phyloP scores from a whole-genome alignment of 2,113 vertebrate genomes.

The Salminus brasiliensis region DNA sequence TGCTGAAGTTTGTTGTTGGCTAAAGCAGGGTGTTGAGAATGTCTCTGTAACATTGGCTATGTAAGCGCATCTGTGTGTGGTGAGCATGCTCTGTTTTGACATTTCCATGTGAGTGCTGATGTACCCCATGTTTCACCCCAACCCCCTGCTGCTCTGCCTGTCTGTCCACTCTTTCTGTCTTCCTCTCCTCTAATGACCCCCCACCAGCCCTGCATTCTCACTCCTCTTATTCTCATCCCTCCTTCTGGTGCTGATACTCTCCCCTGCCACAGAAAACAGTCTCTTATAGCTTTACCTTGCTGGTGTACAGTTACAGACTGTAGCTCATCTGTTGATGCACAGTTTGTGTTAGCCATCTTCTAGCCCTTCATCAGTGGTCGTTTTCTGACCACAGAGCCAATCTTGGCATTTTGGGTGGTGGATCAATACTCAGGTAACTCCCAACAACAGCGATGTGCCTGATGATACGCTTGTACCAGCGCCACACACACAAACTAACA shows the following conservation, averaged over 20 bases:
- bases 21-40: not conserved
- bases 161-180: not conserved
- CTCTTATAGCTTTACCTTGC: not conserved
- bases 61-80: not conserved
- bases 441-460: too few species aligned
- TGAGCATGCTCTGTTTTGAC: not conserved
- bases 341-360: too few species aligned
- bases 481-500: too few species aligned
- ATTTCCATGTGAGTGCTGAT: not conserved
- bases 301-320: not conserved
- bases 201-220: not conserved
- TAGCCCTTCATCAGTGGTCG: too few species aligned
- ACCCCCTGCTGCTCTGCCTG: not conserved
- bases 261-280: not conserved
- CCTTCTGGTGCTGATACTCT: not conserved
- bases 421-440: too few species aligned
- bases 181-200: not conserved
- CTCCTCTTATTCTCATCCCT: not conserved
- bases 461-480: too few species aligned
- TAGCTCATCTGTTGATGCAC: not conserved
- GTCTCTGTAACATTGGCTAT: not conserved
- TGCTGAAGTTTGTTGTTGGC: constrained; percentile 3
- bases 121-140: not conserved
- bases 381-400: too few species aligned
- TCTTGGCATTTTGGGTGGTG: too few species aligned